Evolutionary conservation across 2,888 invertebrate genomes (phyloP), one percentile per base, ranked within the genome.

Genomic region (Stegophylla sp.): DNA sequence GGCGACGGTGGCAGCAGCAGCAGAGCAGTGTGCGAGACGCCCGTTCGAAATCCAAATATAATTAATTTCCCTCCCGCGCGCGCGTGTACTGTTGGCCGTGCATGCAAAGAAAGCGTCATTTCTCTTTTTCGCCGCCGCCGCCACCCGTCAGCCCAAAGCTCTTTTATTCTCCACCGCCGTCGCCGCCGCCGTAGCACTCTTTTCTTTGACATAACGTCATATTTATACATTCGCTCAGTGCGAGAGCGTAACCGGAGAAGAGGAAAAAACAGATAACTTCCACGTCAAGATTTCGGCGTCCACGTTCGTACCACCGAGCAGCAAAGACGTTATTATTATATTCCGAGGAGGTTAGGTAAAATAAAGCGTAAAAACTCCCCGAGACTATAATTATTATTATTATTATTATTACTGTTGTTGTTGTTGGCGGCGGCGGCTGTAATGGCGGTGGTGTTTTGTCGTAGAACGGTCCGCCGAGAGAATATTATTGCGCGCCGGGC

Each of bases 21-120:
- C 15, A 17, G n/a, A n/a, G 48, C 17, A 48, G 43, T 43, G 26
- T 9, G 53, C 64, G n/a, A 20, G 26, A 34, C 26, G 83, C 82
- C 79, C 82, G 82, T 82, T 83, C 81, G 82, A 82, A 83, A 83
- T 83, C 82, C 83, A 83, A 83, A 83, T 83, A 83, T 83, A 83
- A 83, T 83, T 83, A 83, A 83, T 83, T 83, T 83, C 83, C 79
- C 83, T 66, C 34, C 77, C 61, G 73, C 56, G 26, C 77, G 26
- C 59, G 41, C 56, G 41, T 4, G 10, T 13, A 26, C 45, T 17
- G 74, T 9, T 64, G 75, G 76, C 51, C 67, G 82, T 72, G 61
- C 77, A 77, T 67, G 82, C 82, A 73, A 82, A 82, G 82, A 82
- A 82, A 82, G 82, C 82, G 82, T 82, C 82, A 82, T 82, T 79